Evolutionary conservation across 2,113 vertebrate species (phyloP).

Genomic region (Struthio camelus): DNA sequence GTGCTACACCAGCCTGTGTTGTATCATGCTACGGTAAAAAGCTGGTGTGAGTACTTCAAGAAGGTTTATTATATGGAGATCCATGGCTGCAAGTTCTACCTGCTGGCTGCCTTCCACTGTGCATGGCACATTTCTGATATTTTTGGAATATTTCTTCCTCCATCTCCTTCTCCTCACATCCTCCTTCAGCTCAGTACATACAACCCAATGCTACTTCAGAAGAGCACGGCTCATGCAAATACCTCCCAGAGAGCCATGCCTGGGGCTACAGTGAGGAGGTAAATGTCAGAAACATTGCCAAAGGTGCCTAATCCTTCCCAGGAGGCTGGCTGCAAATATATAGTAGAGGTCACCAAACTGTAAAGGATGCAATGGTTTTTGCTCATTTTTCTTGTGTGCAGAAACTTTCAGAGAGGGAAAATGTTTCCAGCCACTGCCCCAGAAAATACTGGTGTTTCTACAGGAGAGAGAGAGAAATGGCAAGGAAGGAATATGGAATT

Average conservation of each 20-base stretch:
- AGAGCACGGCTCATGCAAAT: constrained; percentile 27
- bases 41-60: not conserved
- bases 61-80: constrained; percentile 3
- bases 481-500: constrained; percentile 3
- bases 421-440: constrained; percentile 14
- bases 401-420: constrained; percentile 31
- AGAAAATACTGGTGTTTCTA: constrained; percentile 29
- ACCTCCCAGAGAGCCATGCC: constrained; percentile 1
- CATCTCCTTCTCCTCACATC: not conserved
- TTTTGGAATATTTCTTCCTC: not conserved
- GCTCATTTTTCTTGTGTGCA: constrained; percentile 10
- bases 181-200: not conserved
- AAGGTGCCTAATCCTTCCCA: constrained; percentile 20
- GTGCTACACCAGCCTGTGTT: not conserved
- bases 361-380: constrained; percentile 19
- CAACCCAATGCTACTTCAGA: not conserved
- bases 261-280: not conserved
- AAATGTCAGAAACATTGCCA: constrained; percentile 40
- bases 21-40: not conserved
- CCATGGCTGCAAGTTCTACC: constrained; percentile 35
- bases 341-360: constrained; percentile 27
- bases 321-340: constrained; percentile 36
- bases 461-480: constrained; percentile 34
- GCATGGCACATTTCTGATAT: not conserved
- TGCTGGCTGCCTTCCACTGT: not conserved